Evolutionary conservation across 1,140 invertebrate species (phyloP).

Genomic region (Macrobrachium nipponense): DNA sequence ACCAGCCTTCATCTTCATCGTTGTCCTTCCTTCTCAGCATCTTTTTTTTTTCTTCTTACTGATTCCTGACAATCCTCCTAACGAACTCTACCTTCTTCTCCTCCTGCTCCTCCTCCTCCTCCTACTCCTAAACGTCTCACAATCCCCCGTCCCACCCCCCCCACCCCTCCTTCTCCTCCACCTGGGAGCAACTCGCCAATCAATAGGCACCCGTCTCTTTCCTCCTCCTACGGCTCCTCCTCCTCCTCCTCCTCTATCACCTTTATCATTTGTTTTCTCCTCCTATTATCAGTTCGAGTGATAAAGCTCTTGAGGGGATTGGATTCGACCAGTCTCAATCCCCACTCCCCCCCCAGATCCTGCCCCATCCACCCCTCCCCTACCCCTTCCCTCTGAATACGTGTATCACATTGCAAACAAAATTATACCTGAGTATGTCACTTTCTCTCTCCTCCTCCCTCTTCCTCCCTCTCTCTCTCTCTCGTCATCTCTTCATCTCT

Average conservation of each 20-base stretch:
- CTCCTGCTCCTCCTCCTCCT: neutral
- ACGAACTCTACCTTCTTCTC: neutral
- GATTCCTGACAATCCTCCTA: neutral
- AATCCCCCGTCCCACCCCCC: neutral
- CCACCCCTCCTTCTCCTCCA: neutral
- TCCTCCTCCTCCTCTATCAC: constrained; percentile 11
- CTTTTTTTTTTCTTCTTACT: neutral
- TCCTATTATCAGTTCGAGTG: neutral
- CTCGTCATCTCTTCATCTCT: too few relatives aligned
- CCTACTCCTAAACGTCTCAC: neutral
- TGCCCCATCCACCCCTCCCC: neutral
- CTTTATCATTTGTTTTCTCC: neutral
- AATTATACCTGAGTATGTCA: too few relatives aligned
- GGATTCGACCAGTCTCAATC: neutral
- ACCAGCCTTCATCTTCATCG: neutral
- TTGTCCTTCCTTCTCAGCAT: neutral
- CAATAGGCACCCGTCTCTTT: neutral
- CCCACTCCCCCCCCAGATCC: neutral
- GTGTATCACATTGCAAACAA: too few relatives aligned
- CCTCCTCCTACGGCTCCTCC: neutral
- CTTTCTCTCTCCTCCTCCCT: too few relatives aligned
- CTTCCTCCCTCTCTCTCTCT: too few relatives aligned
- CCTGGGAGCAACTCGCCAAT: neutral
- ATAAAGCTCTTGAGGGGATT: too few relatives aligned
- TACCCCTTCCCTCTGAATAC: too few relatives aligned